Base-by-base conservation (phyloP, 1,140 invertebrate species). In the Nebria ingens region DNA sequence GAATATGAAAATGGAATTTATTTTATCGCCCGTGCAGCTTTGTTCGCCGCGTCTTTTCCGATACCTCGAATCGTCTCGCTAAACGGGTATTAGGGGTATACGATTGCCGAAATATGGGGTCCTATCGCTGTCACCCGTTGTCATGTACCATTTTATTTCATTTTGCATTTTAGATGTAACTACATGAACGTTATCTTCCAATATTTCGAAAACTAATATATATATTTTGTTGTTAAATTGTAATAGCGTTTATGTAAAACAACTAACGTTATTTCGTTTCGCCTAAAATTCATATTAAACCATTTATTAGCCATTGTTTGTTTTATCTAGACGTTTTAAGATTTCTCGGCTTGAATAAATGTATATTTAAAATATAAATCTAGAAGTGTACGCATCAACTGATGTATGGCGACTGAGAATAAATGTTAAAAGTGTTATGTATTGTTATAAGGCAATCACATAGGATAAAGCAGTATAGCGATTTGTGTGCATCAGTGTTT, bases 1-100 rank as follows among this genome's bases (percentile, higher is more conserved):
- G 40, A 45, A 45, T 45, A 45, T 45, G 40, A 45, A 45, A 45
- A 12, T 45, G 15, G 40, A 45, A 45, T 45, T 45, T 45, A 45
- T 45, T 45, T 45, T 45, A 45, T 45, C 40, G 40, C 15, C 3
- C 3, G n/a, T n/a, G n/a, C 17, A 17, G 40, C 40, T 45, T 45
- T 45, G 40, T n/a, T n/a, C n/a, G n/a, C n/a, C n/a, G 17, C 40
- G 6, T 9, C 17, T 4, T 45, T 45, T 45, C 17, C 40, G 17
- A 45, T 45, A 45, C 40, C 9, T 17, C 3, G 9, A n/a, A 6
- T 12, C 17, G 40, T 45, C 9, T 6, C 40, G 40, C 3, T 6
- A 17, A 45, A 45, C 40, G 40, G 40, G 9, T 45, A 45, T 45
- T 45, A 17, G 25, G 3, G 9, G 40, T 45, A 9, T 45, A 12